A percentile compares a stretch with the other conserved stretches of the same genome.
These are phyloP conservation scores for Anoncus sp. DNA, from an alignment of 2,888 invertebrate genomes.

Conservation along the genomic window DNA sequence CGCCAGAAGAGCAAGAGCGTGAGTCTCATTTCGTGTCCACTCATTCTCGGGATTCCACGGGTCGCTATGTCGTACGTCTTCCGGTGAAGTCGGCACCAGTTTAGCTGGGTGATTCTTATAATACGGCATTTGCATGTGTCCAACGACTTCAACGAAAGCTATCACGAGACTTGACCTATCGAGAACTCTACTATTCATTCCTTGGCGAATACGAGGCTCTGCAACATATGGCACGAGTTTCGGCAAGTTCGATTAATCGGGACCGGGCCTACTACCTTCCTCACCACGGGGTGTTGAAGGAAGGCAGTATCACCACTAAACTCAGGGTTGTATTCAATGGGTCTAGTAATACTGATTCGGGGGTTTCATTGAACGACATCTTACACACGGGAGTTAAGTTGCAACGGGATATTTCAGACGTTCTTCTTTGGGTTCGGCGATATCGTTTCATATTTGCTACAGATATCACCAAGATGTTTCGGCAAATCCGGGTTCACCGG, in stretches of 20 bases:
- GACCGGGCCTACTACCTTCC: too few relatives aligned
- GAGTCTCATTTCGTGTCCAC: conserved; percentile 37
- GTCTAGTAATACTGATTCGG: neutral
- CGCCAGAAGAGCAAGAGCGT: conserved; percentile 32
- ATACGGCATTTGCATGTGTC: conserved; percentile 10
- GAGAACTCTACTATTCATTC: conserved; percentile 11
- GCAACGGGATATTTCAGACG: neutral
- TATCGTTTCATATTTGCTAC: conserved; percentile 46
- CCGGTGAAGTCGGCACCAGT: neutral
- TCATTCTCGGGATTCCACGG: conserved; percentile 12
- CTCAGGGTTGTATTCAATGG: neutral
- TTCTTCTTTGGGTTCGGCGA: conserved; percentile 21
- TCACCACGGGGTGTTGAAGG: too few relatives aligned
- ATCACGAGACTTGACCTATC: conserved; percentile 1
- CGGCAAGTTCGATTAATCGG: neutral
- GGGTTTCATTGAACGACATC: neutral
- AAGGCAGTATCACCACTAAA: neutral
- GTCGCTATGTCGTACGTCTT: conserved; percentile 14
- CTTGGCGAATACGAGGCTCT: conserved; percentile 26
- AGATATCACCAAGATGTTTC: conserved; percentile 59
- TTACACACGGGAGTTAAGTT: neutral
- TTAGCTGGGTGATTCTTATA: conserved; percentile 3
- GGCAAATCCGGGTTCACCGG: conserved; percentile 55
- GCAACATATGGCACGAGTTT: neutral
- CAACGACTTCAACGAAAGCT: conserved; percentile 18